Base-by-base conservation (phyloP, 1,140 invertebrate species). In the Physella acuta region DNA sequence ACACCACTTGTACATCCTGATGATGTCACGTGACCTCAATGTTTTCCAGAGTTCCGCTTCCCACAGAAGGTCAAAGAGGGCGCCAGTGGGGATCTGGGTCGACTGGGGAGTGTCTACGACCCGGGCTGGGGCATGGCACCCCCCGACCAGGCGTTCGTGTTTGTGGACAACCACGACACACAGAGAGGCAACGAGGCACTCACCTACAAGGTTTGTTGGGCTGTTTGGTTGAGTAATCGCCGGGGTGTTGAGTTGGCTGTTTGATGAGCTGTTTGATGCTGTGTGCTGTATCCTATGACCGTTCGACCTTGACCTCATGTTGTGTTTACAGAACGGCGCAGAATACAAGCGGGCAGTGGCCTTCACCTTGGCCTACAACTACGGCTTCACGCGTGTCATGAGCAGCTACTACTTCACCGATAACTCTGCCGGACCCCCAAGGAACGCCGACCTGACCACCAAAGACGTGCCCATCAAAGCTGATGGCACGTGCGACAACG, bases 281-380 rank as follows among this genome's bases (percentile, higher is more conserved):
- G n/a, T n/a, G n/a, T n/a, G n/a, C n/a, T n/a, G n/a, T n/a, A n/a
- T n/a, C n/a, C n/a, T n/a, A n/a, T n/a, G n/a, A n/a, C n/a, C n/a
- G n/a, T n/a, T n/a, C n/a, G n/a, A n/a, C n/a, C n/a, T n/a, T n/a
- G n/a, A n/a, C n/a, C n/a, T n/a, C n/a, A n/a, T 82, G 17, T 56
- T 84, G 3, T 84, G 81, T 36, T 80, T 79, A 76, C 75, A 75
- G 37, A 78, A 86, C 36, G 74, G 81, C 1, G 75, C 79, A 26
- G 28, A 28, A n/a, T 87, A 86, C 77, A 84, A 91, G 87, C 90
- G 92, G 85, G 91, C 91, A 1, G 87, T 88, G 16, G 90, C 90
- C 4, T 93, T 92, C 79, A 90, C 91, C 84, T 76, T 94, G 71
- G 90, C 91, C 5, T 90, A 90, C 83, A 88, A 90, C 0, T 93